These are phyloP conservation scores for Leptobrachium ailaonicum DNA, from an alignment of 2,113 vertebrate species.

Conservation along the genomic window DNA sequence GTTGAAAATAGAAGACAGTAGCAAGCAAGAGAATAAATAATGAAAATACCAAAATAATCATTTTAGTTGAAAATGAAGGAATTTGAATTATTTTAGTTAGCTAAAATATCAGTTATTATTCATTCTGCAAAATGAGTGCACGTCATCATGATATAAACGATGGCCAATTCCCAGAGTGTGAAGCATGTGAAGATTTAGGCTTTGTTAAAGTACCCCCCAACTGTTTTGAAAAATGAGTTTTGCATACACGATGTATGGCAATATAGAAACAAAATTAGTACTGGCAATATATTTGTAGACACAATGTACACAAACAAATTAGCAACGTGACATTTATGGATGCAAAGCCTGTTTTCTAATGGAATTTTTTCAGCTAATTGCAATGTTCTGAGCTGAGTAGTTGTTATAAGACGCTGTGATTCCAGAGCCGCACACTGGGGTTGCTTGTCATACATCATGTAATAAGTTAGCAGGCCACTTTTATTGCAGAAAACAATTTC, in stretches of 20 bases:
- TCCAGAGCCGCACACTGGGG: constrained; percentile 15
- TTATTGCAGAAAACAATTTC: neutral
- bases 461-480: neutral
- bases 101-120: neutral
- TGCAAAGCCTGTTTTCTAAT: constrained; percentile 33
- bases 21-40: too few species aligned
- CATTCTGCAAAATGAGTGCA: neutral
- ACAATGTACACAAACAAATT: constrained; percentile 23
- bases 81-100: neutral
- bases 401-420: constrained; percentile 28
- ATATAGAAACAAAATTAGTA: constrained; percentile 32
- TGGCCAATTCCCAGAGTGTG: constrained; percentile 20
- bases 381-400: constrained; percentile 21
- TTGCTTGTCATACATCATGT: neutral
- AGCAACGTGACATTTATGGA: constrained; percentile 35
- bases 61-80: neutral
- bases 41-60: neutral
- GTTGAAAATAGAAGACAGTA: too few species aligned
- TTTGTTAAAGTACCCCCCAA: constrained; percentile 22
- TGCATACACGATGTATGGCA: constrained; percentile 13
- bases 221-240: constrained; percentile 39
- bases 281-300: constrained; percentile 25
- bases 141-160: constrained; percentile 28
- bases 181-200: constrained; percentile 28
- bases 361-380: constrained; percentile 20